These are phyloP conservation scores for Cryptotermes secundus DNA, from an alignment of 1,140 invertebrate genomes.

Conservation along the genomic window DNA sequence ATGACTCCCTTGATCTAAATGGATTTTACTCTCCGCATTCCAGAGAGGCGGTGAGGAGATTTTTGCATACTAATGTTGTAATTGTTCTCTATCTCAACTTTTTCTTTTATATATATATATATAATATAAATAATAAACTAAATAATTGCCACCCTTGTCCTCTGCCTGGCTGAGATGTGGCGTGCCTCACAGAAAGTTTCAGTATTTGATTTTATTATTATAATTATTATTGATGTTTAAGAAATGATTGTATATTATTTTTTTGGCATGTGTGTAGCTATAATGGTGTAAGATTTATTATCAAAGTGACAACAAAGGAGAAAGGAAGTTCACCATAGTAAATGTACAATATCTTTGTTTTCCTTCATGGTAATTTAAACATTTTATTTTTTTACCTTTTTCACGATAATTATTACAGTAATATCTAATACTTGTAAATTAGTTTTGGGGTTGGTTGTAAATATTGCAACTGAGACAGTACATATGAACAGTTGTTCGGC, in stretches of 20 bases:
- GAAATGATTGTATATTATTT: constrained; percentile 40
- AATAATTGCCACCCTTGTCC: constrained; percentile 34
- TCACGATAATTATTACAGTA: constrained; percentile 31
- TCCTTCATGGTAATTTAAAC: constrained; percentile 36
- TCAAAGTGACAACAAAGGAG: constrained; percentile 26
- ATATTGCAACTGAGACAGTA: background rate
- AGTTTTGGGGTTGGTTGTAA: constrained; percentile 32
- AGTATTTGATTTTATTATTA: constrained; percentile 41
- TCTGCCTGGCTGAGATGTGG: constrained; percentile 35
- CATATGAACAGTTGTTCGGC: constrained; percentile 20
- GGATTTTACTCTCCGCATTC: constrained; percentile 6
- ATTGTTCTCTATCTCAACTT: constrained; percentile 25
- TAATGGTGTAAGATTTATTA: constrained; percentile 31
- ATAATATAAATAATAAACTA: constrained; percentile 14
- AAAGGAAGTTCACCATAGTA: constrained; percentile 30
- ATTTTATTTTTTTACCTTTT: constrained; percentile 37
- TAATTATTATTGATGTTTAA: constrained; percentile 41
- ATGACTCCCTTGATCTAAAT: background rate
- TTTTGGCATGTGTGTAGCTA: constrained; percentile 38
- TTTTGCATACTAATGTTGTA: constrained; percentile 4
- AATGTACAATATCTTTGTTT: constrained; percentile 38
- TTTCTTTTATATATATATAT: constrained; percentile 18
- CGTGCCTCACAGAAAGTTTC: constrained; percentile 39
- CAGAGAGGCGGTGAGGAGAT: constrained; percentile 5
- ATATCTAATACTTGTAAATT: constrained; percentile 33